Evolutionary conservation across 1,140 invertebrate species (phyloP), one percentile per base, ranked within the genome.

Genomic region (Zaprionus nigranus): DNA sequence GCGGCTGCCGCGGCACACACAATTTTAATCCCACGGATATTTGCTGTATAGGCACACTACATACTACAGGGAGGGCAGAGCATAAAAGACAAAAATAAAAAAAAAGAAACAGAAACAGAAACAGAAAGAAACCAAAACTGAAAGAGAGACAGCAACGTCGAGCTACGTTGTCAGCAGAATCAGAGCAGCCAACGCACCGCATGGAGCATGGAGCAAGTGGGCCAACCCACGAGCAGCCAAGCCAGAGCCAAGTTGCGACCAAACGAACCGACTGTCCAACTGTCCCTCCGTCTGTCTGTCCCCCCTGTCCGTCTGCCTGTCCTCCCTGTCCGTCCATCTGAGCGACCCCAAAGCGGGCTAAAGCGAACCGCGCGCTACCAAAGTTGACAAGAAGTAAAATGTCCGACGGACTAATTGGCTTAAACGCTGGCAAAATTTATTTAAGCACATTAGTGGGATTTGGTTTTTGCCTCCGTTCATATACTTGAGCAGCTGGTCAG

Each of bases 361-460:
- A 80, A 68, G 73, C 78, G 63, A 69, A 51, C 75, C 43, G 78
- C 58, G 75, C 78, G 81, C 85, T 88, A 90, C 80, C 85, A 90
- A 90, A 90, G 85, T 88, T 92, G 91, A 92, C 91, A 92, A 88
- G 90, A 92, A 92, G 91, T 90, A 91, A 92, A 92, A 92, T 92
- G 91, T 92, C 85, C 86, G 85, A 91, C 84, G 90, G 90, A 92
- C 91, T 92, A 92, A 92, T 92, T 92, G 91, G 91, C 90, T 92
- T 92, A 92, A 92, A 92, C 85, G 85, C 85, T 90, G 85, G 85
- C 82, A 85, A 92, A 92, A 92, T 92, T 92, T 92, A 92, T 92
- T 92, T 92, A 92, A 92, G 83, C 84, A 92, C 91, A 92, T 92
- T 92, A 92, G 90, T 92, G 91, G 91, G 91, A 90, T 92, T 92